These are phyloP conservation scores for Heterochromis multidens DNA, from an alignment of 2,113 vertebrate genomes.

Conservation along the genomic window DNA sequence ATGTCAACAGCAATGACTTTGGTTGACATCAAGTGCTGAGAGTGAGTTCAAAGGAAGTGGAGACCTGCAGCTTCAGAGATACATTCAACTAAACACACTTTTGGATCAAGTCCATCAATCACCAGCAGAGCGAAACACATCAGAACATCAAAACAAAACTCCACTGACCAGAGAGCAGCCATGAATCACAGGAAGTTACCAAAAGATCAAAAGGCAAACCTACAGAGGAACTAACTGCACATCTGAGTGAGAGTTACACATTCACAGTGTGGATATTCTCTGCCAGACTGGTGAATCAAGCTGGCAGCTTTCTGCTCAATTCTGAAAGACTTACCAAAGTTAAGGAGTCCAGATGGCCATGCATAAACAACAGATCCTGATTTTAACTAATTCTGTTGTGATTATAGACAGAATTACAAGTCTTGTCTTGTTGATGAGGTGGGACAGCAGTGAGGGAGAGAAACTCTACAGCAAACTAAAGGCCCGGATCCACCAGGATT, in stretches of 20 bases:
- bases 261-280: neutral
- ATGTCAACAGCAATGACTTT: neutral
- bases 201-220: neutral
- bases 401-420: neutral
- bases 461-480: neutral
- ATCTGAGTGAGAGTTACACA: neutral
- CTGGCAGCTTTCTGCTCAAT: neutral
- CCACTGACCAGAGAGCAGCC: neutral
- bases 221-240: neutral
- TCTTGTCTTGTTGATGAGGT: neutral
- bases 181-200: neutral
- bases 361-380: neutral
- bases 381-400: neutral
- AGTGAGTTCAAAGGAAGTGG: neutral
- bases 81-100: neutral
- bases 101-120: neutral
- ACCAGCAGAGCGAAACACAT: neutral
- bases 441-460: neutral
- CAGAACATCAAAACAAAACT: neutral
- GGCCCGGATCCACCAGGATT: neutral
- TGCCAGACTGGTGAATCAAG: neutral
- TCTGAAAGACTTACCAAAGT: neutral
- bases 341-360: slow-evolving; percentile 4
- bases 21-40: neutral
- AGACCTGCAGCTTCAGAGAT: neutral